Evolutionary conservation across 1,140 invertebrate genomes (phyloP).

Genomic region (Papilio glaucus): DNA sequence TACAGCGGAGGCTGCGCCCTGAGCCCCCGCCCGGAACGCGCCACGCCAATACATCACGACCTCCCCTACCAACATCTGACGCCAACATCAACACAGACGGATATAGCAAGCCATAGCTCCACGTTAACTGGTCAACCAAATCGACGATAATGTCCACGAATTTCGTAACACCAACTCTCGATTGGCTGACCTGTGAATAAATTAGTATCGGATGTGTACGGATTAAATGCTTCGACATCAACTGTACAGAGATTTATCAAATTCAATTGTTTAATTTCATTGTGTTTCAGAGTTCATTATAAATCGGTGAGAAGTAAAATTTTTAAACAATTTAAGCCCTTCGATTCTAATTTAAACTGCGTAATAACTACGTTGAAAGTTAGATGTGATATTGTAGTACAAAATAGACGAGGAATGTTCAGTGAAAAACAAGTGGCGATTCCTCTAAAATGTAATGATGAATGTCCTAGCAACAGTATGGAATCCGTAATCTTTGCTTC

Average conservation of each 20-base stretch:
- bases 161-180: conserved; percentile 1
- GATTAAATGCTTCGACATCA: conserved; percentile 3
- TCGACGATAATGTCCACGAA: not conserved
- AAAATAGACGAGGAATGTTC: no score
- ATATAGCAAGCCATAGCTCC: conserved; percentile 6
- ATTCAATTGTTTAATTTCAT: conserved; percentile 15
- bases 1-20: conserved; percentile 79
- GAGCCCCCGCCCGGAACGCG: conserved; percentile 63
- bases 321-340: no score
- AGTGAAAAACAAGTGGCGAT: no score
- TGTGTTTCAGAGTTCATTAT: not conserved
- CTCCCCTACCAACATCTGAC: conserved; percentile 29
- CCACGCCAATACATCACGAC: conserved; percentile 45
- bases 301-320: not conserved
- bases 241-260: conserved; percentile 14
- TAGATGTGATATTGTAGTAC: not conserved
- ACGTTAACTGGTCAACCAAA: conserved; percentile 5
- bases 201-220: conserved; percentile 26
- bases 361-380: no score
- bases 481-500: no score
- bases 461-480: no score
- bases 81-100: not conserved
- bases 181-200: conserved; percentile 29
- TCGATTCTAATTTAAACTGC: no score
- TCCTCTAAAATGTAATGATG: no score